These are phyloP conservation scores for Cyprinodon diabolis DNA, from an alignment of 2,797 vertebrate species.

Conservation along the genomic window DNA sequence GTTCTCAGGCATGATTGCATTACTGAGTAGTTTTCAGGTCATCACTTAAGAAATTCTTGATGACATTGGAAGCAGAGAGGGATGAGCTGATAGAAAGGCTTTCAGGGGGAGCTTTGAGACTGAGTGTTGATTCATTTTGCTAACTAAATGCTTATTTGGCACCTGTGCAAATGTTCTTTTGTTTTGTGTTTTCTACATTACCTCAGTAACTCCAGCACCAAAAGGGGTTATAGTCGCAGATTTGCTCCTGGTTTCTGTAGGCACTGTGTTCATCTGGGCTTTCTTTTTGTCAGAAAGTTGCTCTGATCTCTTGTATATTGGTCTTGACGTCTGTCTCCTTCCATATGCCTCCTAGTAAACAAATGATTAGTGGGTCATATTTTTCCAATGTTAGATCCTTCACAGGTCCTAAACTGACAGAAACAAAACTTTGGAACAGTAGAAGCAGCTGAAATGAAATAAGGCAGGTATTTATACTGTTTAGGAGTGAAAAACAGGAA, in stretches of 20 bases:
- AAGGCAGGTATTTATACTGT: no score
- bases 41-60: slow-evolving; percentile 33
- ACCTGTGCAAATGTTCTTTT: not conserved
- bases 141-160: not conserved
- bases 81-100: slow-evolving; percentile 32
- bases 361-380: slow-evolving; percentile 34
- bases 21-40: slow-evolving; percentile 28
- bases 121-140: not conserved
- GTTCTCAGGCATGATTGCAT: slow-evolving; percentile 58
- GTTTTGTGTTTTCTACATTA: not conserved
- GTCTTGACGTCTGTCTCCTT: slow-evolving; percentile 59
- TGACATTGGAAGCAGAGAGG: slow-evolving; percentile 23
- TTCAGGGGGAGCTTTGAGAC: slow-evolving; percentile 10
- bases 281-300: slow-evolving; percentile 43
- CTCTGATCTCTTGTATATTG: slow-evolving; percentile 54
- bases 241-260: slow-evolving; percentile 29
- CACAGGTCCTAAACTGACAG: no score
- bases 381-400: no score
- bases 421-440: no score
- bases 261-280: slow-evolving; percentile 41
- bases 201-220: not conserved
- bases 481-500: no score
- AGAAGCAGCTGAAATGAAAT: no score
- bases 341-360: slow-evolving; percentile 52
- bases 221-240: slow-evolving; percentile 27